These are phyloP conservation scores for Lagocephalus sceleratus DNA, from an alignment of 2,797 vertebrate genomes.

Conservation along the genomic window DNA sequence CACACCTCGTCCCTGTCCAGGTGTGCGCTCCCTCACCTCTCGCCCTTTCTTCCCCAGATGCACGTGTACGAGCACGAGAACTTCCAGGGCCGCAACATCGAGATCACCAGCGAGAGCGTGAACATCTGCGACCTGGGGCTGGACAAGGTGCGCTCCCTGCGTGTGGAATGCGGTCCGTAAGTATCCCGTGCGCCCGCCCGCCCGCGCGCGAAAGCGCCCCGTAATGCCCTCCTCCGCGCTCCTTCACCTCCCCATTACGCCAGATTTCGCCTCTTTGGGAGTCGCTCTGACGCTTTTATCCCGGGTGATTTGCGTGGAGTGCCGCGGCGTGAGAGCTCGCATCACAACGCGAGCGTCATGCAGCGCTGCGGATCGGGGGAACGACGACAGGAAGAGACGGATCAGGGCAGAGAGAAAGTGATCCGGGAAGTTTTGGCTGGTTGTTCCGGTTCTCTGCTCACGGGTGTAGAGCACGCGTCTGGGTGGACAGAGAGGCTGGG, in stretches of 20 bases:
- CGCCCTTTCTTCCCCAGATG: slow-evolving; percentile 54
- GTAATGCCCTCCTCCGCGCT: slow-evolving; percentile 11
- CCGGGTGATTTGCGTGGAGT: slow-evolving; percentile 4
- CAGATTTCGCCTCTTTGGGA: slow-evolving; percentile 31
- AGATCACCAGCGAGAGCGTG: slow-evolving; percentile 74
- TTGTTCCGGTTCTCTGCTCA: no score
- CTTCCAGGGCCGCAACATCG: slow-evolving; percentile 77
- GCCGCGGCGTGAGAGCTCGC: slow-evolving; percentile 17
- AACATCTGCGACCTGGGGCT: slow-evolving; percentile 76
- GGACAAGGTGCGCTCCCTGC: slow-evolving; percentile 77
- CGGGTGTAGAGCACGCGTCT: no score
- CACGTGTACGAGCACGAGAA: slow-evolving; percentile 77
- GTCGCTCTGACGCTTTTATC: slow-evolving; percentile 45
- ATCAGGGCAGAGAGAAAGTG: no score
- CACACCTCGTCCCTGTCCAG: slow-evolving; percentile 8
- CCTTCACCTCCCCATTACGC: slow-evolving; percentile 14
- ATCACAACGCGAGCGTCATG: background rate
- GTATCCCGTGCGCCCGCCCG: slow-evolving; percentile 41
- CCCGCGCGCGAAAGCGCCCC: slow-evolving; percentile 9
- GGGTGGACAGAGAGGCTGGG: no score
- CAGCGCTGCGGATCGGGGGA: background rate
- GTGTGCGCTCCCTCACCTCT: no score
- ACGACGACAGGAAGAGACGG: background rate
- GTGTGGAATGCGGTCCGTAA: slow-evolving; percentile 76
- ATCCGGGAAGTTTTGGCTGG: no score